These are phyloP conservation scores for Ginglymostoma cirratum DNA, from an alignment of 2,113 vertebrate species.

Conservation along the genomic window DNA sequence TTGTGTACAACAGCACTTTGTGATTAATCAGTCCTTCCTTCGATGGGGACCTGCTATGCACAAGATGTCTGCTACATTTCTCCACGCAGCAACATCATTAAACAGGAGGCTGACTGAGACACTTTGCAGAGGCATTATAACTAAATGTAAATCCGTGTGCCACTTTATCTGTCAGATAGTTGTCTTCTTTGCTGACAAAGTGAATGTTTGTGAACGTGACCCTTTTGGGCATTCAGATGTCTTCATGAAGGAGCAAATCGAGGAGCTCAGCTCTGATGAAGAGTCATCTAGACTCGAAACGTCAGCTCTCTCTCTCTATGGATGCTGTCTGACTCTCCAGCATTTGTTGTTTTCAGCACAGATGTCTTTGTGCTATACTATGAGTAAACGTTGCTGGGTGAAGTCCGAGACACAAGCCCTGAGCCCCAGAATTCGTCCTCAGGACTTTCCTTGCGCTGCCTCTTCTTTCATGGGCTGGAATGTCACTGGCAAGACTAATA, in stretches of 20 bases:
- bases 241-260: background rate
- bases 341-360: no score
- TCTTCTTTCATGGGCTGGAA: background rate
- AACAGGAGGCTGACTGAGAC: background rate
- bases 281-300: no score
- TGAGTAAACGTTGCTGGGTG: background rate
- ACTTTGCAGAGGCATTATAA: background rate
- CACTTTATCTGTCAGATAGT: background rate
- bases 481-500: background rate
- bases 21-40: background rate
- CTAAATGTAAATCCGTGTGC: background rate
- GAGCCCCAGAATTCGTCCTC: background rate
- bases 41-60: background rate
- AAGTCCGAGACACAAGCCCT: background rate
- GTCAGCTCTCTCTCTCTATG: no score
- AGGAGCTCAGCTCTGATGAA: no score
- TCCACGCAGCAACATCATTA: background rate
- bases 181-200: background rate
- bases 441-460: background rate
- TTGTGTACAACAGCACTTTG: background rate
- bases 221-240: background rate
- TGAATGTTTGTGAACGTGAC: background rate
- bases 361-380: background rate
- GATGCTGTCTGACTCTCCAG: no score
- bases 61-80: background rate